Base-by-base conservation (phyloP, 1,140 invertebrate genomes). In the Archivesica marissinica region DNA sequence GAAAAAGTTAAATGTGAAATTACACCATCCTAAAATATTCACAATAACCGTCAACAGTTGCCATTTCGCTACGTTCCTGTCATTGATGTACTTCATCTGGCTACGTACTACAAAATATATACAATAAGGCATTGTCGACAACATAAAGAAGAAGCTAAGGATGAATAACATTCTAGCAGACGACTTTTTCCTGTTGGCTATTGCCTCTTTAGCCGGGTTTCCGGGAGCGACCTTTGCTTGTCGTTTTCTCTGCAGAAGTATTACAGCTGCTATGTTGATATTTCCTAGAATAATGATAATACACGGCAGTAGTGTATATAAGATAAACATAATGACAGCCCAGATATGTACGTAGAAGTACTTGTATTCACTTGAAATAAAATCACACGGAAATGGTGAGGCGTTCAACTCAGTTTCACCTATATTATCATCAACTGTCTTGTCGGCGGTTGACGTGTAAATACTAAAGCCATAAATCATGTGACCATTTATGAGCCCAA, bases 1-100 rank as follows among this genome's bases (percentile, higher is more conserved):
- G 68, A 72, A 72, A n/a, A 72, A 72, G 39, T 72, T 72, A n/a
- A 72, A 72, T 0, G 68, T 44, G 35, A 72, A 72, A n/a, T 72
- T 72, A 44, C 68, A 72, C 20, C 23, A 44, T 3, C 41, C 1
- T 9, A 72, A 50, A 4, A 50, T 72, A 30, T 72, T 50, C 6
- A 72, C 38, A 20, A 44, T 25, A 35, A 41, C 68, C 17, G 38
- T 50, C 0, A 30, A n/a, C 9, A 72, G 44, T 11, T 72, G 39
- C 68, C 39, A 47, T 47, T 72, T 72, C 9, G 68, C 68, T 44
- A 72, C 41, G 25, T 25, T 50, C 35, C 30, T 25, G 41, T n/a
- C 59, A 17, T 1, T 64, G 1, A 35, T 30, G 4, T 4, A 15
- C 20, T 6, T 64, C 20, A n/a, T 2, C 30, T 35, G 28, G 13